Conservation (phyloP, 2,113 vertebrate genomes). For the Cyanoramphus novaezelandiae region DNA sequence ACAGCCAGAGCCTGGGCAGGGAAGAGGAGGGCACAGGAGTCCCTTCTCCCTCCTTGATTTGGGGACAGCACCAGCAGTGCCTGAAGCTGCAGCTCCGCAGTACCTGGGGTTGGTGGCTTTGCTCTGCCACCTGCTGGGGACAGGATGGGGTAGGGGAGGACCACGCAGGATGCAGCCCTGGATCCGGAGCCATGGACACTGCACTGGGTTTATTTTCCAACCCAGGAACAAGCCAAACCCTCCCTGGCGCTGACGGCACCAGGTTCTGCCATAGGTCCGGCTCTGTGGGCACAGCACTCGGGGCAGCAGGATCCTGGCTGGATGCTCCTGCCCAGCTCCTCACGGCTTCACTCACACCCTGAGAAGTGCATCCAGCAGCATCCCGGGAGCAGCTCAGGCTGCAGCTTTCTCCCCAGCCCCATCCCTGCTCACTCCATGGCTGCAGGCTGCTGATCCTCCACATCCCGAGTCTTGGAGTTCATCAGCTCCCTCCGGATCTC, state of each 20-base stretch:
- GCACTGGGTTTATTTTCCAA: slow-evolving; percentile 3
- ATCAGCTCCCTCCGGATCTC: slow-evolving; percentile 91
- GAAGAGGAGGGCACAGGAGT: no score
- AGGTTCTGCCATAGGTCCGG: neutral
- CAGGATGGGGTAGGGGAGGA: neutral
- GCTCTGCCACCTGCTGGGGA: slow-evolving; percentile 33
- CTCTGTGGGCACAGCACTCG: rapidly evolving
- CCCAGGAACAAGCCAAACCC: neutral
- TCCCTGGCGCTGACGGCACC: neutral
- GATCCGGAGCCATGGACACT: rapidly evolving
- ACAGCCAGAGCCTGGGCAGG: no score
- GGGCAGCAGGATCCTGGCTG: rapidly evolving
- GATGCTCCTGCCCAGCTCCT: rapidly evolving
- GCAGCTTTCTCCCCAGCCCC: neutral
- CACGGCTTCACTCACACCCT: rapidly evolving
- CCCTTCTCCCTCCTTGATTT: neutral
- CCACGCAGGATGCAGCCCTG: rapidly evolving
- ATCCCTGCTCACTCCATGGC: slow-evolving; percentile 70
- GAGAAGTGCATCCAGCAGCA: neutral
- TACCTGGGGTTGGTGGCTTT: neutral
- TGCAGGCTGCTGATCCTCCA: slow-evolving; percentile 74
- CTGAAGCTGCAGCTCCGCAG: rapidly evolving
- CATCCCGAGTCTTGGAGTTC: slow-evolving; percentile 83
- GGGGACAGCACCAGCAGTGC: rapidly evolving
- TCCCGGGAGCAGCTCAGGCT: rapidly evolving